Base-by-base conservation (phyloP, 2,113 vertebrate genomes). In the Rhabdomys dilectus region DNA sequence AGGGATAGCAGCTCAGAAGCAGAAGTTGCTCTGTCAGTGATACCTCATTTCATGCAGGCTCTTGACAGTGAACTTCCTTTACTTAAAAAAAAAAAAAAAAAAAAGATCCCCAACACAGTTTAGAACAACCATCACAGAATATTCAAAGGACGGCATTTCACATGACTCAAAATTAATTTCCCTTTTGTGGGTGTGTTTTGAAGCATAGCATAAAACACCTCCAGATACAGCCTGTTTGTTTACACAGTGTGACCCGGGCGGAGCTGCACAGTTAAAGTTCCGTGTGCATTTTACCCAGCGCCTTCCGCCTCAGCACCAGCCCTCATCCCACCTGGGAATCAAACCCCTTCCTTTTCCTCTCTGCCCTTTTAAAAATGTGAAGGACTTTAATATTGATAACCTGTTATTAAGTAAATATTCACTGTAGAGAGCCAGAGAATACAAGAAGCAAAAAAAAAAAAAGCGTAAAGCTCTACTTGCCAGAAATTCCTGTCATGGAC, bases 11-110 rank as follows among this genome's bases (percentile, higher is more conserved):
- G 60, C 88, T 97, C 77, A 96, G 91, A 91, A 51, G 72, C 0
- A 7, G 86, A 96, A 73, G 85, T 92, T 86, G 85, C 68, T 92
- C 76, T 42, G 76, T 96, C 66, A 88, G 58, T 70, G 88, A 96
- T 87, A 91, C 36, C 89, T 97, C 89, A 96, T 91, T 86, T 93
- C 91, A 72, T 48, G 77, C 78, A 88, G 68, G 84, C 45, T 64
- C 70, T 88, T 88, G 34, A 85, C 78, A 92, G 90, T 88, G 70
- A 91, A 93, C 84, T 94, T 97, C 93, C 93, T 96, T 93, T 91
- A 96, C 80, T 91, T 12, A 4, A 56, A n/a, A 81, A 80, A 36
- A 53, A 36, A n/a, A 81, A 70, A 91, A n/a, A n/a, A n/a, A n/a
- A n/a, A 86, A n/a, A n/a, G n/a, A 48, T 75, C 16, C 13, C 70